Base-by-base conservation (phyloP, 1,140 invertebrate genomes). In the Nephotettix cincticeps region DNA sequence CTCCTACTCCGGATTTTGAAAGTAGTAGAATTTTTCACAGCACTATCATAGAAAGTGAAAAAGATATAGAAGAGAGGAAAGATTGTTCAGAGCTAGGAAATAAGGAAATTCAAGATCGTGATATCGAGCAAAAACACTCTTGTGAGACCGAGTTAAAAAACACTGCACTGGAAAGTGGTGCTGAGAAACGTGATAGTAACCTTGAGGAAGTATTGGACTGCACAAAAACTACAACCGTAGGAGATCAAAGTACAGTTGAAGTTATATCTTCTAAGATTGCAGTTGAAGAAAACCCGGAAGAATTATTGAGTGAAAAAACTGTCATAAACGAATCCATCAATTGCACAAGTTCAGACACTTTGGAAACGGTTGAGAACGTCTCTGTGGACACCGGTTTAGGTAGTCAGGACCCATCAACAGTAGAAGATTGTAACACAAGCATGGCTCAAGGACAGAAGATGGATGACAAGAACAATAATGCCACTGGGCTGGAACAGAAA, bases 391-490 rank as follows among this genome's bases (percentile, higher is more conserved):
- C 51, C 19, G 30, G 43, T 32, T 9, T 32, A 17, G 47, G 51
- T 11, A 58, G 28, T 40, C 23, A 69, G 28, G 51, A 32, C 9
- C 2, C 28, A 23, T 25, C 56, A 3, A 13, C 54, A 19, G 19
- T 43, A 9, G 56, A 69, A 63, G 61, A 25, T 17, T 51, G 27
- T 11, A 23, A 36, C n/a, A 19, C 23, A 11, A n/a, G 64, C 1
- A 64, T 69, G 61, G 68, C 63, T 36, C 21, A 21, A 19, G 67
- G 72, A 58, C 61, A 68, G 29, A 56, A 68, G n/a, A 40, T 17
- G 9, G 54, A 75, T 32, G 66, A 69, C 45, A 73, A 71, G 36
- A 71, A 71, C n/a, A 29, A 9, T 61, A 61, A 58, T 11, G 51
- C 32, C 17, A 21, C 63, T 28, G 51, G 68, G 29, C 32, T 73